Evolutionary conservation across 2,113 vertebrate species (phyloP), one percentile per base, ranked within the genome.

Genomic region (Atrichornis clamosus): DNA sequence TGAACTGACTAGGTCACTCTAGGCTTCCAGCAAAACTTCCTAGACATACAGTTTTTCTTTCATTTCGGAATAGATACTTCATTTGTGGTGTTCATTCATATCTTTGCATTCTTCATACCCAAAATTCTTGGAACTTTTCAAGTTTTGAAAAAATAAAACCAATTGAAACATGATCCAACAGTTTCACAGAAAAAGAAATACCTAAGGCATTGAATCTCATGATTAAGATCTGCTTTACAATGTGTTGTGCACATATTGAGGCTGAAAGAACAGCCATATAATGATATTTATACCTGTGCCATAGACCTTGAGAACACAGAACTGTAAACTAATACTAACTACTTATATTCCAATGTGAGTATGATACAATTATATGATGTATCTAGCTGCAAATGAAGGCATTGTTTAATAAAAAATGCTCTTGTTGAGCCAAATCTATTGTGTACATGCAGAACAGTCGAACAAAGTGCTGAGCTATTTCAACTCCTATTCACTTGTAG

Each of bases 391-490:
- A 95, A 83, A 86, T 81, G 85, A 86, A 94, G 39, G 47, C 72
- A 77, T 30, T 90, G 82, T 96, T 93, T 94, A 83, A 93, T 80
- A 80, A 95, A 95, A 95, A 93, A 63, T 77, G 77, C 47, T 89
- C n/a, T 60, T 84, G 37, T 96, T 80, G 72, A 86, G 83, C 85
- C 92, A 80, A 83, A 85, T 64, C 90, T 88, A 86, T 96, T 95
- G 92, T 95, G 75, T 67, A 44, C 35, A 77, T 49, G 82, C 68
- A 80, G 79, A 95, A 88, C 72, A 80, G 84, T 80, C 4, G 35
- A 91, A 76, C 93, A 74, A 96, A 95, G 56, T 94, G 85, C 93
- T 93, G 85, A 96, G 90, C 85, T 95, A 74, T 93, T 75, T 80
- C 85, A 64, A 77, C 79, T 90, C 39, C 79, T 70, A 92, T 93